Evolutionary conservation across 1,140 invertebrate genomes (phyloP).

Genomic region (Ostrea denselamellosa): DNA sequence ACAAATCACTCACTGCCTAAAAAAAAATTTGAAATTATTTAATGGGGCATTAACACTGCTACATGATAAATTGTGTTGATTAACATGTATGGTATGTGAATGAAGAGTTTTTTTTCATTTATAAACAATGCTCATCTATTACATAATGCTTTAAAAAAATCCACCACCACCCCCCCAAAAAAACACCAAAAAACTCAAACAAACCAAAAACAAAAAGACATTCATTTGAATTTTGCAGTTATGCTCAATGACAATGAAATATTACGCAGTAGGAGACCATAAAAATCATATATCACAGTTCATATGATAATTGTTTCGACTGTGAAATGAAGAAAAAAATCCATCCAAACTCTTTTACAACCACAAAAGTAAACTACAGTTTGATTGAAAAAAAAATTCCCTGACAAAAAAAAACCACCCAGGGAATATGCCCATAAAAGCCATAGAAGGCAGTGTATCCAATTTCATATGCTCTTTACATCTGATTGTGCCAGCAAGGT

Average conservation of each 20-base stretch:
- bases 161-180: not conserved
- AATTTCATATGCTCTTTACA: not conserved
- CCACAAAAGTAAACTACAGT: too few species aligned
- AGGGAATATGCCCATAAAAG: not conserved
- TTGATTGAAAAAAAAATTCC: not conserved
- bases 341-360: too few species aligned
- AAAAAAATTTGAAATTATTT: not conserved
- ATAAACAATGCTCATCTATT: not conserved
- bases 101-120: not conserved
- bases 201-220: not conserved
- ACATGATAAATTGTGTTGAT: not conserved
- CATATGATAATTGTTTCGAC: too few species aligned
- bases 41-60: not conserved
- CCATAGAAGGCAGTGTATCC: not conserved
- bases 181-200: too few species aligned
- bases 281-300: too few species aligned
- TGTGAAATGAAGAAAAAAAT: too few species aligned
- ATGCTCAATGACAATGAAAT: too few species aligned
- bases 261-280: too few species aligned
- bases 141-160: not conserved
- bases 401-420: constrained; percentile 11
- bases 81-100: too few species aligned
- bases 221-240: not conserved
- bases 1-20: not conserved
- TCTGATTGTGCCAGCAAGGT: not conserved